Percentiles rank a stretch among this genome's conserved stretches.
These are phyloP conservation scores for Gadopsis bispinosus DNA, from an alignment of 2,797 vertebrate genomes.

Conservation along the genomic window DNA sequence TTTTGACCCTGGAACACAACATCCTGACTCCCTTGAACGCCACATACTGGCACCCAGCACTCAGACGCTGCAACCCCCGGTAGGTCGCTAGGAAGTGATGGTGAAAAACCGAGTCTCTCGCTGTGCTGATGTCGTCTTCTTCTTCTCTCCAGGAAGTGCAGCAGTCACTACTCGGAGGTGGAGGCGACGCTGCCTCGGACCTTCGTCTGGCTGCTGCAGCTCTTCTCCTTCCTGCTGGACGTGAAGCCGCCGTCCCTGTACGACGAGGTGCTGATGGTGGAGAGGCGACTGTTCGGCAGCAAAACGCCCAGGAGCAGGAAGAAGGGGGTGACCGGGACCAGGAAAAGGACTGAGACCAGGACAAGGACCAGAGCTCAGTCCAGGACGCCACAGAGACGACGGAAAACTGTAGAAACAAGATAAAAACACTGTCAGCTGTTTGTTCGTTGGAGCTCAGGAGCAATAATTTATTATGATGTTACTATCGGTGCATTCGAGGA, in stretches of 20 bases:
- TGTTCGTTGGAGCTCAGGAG: neutral
- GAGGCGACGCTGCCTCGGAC: conserved; percentile 85
- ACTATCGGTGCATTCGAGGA: neutral
- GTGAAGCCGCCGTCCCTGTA: conserved; percentile 83
- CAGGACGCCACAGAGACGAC: neutral
- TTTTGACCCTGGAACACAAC: neutral
- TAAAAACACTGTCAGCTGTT: neutral
- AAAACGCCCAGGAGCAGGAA: rapidly evolving
- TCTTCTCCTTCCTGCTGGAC: conserved; percentile 91
- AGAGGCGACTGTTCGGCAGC: conserved; percentile 68
- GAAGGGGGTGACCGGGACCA: neutral
- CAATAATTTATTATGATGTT: neutral
- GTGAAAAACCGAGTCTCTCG: neutral
- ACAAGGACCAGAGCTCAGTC: rapidly evolving
- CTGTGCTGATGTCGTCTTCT: neutral
- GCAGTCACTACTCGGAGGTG: conserved; percentile 78
- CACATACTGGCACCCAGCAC: conserved; percentile 62
- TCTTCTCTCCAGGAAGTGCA: conserved; percentile 76
- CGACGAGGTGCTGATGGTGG: conserved; percentile 87
- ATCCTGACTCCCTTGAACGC: conserved; percentile 6
- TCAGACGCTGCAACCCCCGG: conserved; percentile 30
- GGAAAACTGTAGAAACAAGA: rapidly evolving
- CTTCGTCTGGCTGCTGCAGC: conserved; percentile 88
- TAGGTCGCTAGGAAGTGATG: conserved; percentile 15
- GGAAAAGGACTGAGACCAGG: neutral